phyloP scores from a whole-genome alignment of 2,797 vertebrate genomes.

The Halcyon smyrnensis region DNA sequence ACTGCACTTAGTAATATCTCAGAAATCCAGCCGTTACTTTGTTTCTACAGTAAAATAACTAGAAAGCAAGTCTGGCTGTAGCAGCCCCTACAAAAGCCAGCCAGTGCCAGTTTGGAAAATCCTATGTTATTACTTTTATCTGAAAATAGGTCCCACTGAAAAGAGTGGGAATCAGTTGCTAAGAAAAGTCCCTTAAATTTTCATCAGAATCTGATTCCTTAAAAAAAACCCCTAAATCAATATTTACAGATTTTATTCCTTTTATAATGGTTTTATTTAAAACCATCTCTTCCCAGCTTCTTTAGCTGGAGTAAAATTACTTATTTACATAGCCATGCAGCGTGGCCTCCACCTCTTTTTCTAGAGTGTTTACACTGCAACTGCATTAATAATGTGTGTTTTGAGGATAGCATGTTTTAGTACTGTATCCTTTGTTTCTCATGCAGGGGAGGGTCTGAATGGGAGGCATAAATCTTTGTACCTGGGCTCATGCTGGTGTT shows the following conservation, averaged over 20 bases:
- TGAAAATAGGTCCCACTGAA: slow-evolving; percentile 12
- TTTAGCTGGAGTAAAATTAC: background rate
- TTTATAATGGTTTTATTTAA: background rate
- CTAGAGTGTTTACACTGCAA: background rate
- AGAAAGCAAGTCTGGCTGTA: background rate
- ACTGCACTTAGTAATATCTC: background rate
- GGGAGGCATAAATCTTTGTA: background rate
- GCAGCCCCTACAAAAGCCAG: background rate
- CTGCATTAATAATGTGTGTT: background rate
- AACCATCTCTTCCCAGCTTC: background rate
- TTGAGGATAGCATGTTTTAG: background rate
- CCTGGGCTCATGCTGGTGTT: background rate
- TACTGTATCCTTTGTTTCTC: background rate
- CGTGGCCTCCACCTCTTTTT: background rate
- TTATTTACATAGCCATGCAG: background rate
- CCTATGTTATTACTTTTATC: background rate
- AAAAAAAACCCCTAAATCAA: background rate
- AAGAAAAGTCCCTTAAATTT: background rate
- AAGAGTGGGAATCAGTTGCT: background rate
- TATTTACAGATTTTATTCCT: background rate
- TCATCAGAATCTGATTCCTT: background rate
- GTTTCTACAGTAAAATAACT: background rate
- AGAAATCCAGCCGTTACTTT: background rate
- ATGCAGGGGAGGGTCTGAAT: background rate
- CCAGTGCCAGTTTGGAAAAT: background rate